These are phyloP conservation scores for Alces alces DNA, from an alignment of 2,113 vertebrate genomes.

Conservation along the genomic window DNA sequence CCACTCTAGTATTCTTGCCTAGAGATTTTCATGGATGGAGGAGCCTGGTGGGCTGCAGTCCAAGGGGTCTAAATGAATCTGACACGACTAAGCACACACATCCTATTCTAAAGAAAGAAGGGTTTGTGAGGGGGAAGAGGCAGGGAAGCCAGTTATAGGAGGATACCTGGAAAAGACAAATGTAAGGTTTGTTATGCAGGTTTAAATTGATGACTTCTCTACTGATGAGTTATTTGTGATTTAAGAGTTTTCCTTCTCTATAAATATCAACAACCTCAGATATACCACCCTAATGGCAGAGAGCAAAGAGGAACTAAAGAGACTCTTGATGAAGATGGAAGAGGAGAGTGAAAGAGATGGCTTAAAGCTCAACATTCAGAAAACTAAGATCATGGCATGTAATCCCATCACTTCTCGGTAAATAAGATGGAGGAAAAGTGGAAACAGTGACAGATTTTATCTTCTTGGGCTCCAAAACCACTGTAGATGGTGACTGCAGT, in stretches of 20 bases:
- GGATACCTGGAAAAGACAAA: not conserved
- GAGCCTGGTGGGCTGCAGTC: not conserved
- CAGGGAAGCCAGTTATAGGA: not conserved
- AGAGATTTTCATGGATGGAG: not conserved
- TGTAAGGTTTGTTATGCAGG: not conserved
- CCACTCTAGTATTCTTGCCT: not conserved
- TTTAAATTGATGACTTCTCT: not conserved
- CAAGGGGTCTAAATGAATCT: not conserved
- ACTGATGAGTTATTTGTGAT: not conserved
- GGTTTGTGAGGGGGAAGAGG: too few species aligned
- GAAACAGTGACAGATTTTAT: not conserved
- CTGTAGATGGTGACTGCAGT: not conserved
- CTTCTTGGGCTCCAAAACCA: not conserved
- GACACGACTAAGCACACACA: not conserved
- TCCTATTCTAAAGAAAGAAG: not conserved
- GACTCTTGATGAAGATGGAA: not conserved
- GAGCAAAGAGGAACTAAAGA: not conserved
- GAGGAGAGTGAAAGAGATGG: not conserved
- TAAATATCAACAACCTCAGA: not conserved
- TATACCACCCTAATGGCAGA: not conserved
- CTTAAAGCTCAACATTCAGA: not conserved
- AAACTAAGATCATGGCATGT: not conserved
- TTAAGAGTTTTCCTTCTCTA: not conserved
- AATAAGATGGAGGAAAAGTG: not conserved
- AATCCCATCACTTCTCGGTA: not conserved